Conservation (phyloP, 2,888 invertebrate genomes). For the Rhagonycha lutea region DNA sequence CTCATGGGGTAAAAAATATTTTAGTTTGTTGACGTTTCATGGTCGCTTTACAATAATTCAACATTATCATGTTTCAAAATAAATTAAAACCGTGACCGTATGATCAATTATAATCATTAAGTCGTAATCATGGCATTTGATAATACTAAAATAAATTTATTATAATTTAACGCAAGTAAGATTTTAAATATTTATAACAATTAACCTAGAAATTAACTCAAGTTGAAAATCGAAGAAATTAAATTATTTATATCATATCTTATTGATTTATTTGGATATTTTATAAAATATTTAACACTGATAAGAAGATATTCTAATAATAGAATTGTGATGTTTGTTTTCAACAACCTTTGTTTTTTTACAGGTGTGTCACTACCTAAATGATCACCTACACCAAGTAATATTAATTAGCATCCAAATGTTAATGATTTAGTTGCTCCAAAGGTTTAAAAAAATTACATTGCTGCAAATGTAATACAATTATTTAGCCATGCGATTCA, state of each 20-base stretch:
- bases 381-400: background rate
- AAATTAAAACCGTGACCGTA: background rate
- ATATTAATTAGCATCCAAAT: background rate
- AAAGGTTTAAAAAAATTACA: background rate
- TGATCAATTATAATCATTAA: background rate
- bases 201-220: background rate
- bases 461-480: conserved; percentile 17
- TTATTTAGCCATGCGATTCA: conserved; percentile 75
- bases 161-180: background rate
- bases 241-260: background rate
- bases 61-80: background rate
- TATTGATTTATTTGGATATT: background rate
- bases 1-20: background rate
- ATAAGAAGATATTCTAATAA: background rate
- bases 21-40: background rate
- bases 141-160: background rate
- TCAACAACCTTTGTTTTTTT: background rate
- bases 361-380: conserved; percentile 1
- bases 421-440: background rate
- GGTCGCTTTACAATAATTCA: background rate
- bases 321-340: background rate
- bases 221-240: background rate
- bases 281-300: background rate
- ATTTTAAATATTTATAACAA: background rate
- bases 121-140: background rate